These are phyloP conservation scores for Drosophila borborema DNA, from an alignment of 2,888 invertebrate genomes.

Conservation along the genomic window DNA sequence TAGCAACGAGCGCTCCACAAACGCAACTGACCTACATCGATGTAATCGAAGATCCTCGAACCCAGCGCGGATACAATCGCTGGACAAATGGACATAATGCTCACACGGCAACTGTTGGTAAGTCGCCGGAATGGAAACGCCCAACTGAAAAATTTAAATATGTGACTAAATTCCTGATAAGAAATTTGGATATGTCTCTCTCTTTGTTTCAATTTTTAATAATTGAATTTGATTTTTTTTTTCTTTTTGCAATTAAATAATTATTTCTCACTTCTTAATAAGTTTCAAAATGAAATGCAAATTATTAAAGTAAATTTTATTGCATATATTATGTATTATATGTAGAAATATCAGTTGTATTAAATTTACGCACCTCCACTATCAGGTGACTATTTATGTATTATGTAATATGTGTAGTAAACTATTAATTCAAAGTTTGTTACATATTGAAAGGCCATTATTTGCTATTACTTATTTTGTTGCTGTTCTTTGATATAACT, in stretches of 20 bases:
- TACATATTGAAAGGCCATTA: background rate
- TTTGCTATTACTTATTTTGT: too few species aligned
- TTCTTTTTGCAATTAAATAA: background rate
- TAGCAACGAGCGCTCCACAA: slow-evolving; percentile 19
- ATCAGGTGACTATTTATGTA: background rate
- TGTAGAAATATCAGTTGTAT: too few species aligned
- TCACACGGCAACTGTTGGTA: slow-evolving; percentile 40
- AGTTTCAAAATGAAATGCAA: background rate
- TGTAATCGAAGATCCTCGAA: slow-evolving; percentile 33
- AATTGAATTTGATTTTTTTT: background rate
- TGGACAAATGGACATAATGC: slow-evolving; percentile 41
- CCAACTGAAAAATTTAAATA: background rate
- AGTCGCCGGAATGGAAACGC: background rate
- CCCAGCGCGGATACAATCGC: slow-evolving; percentile 30
- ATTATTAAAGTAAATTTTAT: too few species aligned
- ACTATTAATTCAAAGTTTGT: background rate
- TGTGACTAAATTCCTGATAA: slow-evolving; percentile 18
- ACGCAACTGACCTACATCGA: slow-evolving; percentile 38
- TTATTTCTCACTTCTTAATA: background rate
- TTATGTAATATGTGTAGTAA: slow-evolving; percentile 5
- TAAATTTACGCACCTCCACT: background rate
- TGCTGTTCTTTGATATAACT: background rate
- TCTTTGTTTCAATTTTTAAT: background rate
- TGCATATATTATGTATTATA: too few species aligned
- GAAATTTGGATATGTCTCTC: background rate